Evolutionary conservation across 2,113 vertebrate genomes (phyloP).

Genomic region (Myotis yumanensis): DNA sequence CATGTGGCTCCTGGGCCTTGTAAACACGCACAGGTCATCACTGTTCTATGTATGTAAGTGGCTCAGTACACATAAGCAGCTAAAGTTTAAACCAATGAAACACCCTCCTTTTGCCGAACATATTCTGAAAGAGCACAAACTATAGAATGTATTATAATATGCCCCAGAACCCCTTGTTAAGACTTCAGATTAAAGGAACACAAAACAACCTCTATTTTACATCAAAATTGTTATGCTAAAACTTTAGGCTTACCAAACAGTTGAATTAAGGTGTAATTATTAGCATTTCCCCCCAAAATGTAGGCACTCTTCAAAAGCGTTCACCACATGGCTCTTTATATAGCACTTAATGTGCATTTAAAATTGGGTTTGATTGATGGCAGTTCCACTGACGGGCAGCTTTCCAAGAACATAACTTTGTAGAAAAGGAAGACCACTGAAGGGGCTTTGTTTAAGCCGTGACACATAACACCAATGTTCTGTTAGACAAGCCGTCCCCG

Average conservation of each 20-base stretch:
- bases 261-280: constrained; percentile 68
- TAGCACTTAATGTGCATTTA: background rate
- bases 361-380: constrained; percentile 23
- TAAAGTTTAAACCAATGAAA: background rate
- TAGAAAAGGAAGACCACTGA: background rate
- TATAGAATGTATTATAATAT: constrained; percentile 12
- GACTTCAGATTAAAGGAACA: constrained; percentile 49
- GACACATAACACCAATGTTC: background rate
- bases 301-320: constrained; percentile 32
- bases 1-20: background rate
- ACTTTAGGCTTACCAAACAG: constrained; percentile 64
- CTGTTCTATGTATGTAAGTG: background rate
- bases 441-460: background rate
- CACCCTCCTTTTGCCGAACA: background rate
- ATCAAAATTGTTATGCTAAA: constrained; percentile 55
- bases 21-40: rapidly evolving
- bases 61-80: background rate
- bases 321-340: background rate
- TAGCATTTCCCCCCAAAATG: constrained; percentile 37
- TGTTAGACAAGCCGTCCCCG: background rate
- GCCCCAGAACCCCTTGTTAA: background rate
- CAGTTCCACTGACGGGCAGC: background rate
- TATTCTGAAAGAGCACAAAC: background rate
- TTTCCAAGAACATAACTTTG: constrained; percentile 32
- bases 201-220: constrained; percentile 60